phyloP scores from a whole-genome alignment of 2,888 invertebrate species.

The Oxystoma pomonae region DNA sequence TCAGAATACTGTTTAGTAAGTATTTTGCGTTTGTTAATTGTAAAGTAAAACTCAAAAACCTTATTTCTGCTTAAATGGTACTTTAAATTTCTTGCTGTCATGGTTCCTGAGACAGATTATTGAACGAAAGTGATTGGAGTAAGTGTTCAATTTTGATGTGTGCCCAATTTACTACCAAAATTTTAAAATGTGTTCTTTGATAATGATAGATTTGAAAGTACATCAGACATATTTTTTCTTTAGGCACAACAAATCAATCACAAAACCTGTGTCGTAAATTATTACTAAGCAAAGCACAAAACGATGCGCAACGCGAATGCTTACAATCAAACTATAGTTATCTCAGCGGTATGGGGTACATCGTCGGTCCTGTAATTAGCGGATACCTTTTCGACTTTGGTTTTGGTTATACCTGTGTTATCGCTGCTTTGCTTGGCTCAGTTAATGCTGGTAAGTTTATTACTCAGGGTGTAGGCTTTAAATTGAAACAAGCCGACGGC shows the following conservation, averaged over 20 bases:
- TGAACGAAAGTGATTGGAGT: too few relatives aligned
- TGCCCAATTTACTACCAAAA: too few relatives aligned
- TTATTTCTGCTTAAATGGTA: too few relatives aligned
- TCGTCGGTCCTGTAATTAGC: slow-evolving; percentile 28
- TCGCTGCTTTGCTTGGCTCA: slow-evolving; percentile 25
- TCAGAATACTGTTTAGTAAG: slow-evolving; percentile 29
- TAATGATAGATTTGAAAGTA: too few relatives aligned
- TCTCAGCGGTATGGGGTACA: slow-evolving; percentile 25
- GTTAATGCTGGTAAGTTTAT: slow-evolving; percentile 24
- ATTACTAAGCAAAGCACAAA: slow-evolving; percentile 20
- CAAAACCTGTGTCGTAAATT: slow-evolving; percentile 25
- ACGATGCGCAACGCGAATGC: slow-evolving; percentile 17
- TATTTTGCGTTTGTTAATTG: slow-evolving; percentile 5
- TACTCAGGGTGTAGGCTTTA: too few relatives aligned
- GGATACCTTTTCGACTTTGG: slow-evolving; percentile 28
- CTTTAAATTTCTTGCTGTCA: too few relatives aligned
- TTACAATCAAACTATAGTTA: slow-evolving; percentile 19
- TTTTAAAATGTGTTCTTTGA: too few relatives aligned
- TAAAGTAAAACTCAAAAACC: too few relatives aligned
- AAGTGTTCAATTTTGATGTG: too few relatives aligned
- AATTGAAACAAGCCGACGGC: too few relatives aligned
- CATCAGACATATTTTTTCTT: not conserved
- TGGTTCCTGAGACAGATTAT: too few relatives aligned
- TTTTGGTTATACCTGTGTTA: slow-evolving; percentile 23
- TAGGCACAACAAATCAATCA: slow-evolving; percentile 28